Evolutionary conservation across 1,140 invertebrate genomes (phyloP).

Genomic region (Drosophila ercepeae): DNA sequence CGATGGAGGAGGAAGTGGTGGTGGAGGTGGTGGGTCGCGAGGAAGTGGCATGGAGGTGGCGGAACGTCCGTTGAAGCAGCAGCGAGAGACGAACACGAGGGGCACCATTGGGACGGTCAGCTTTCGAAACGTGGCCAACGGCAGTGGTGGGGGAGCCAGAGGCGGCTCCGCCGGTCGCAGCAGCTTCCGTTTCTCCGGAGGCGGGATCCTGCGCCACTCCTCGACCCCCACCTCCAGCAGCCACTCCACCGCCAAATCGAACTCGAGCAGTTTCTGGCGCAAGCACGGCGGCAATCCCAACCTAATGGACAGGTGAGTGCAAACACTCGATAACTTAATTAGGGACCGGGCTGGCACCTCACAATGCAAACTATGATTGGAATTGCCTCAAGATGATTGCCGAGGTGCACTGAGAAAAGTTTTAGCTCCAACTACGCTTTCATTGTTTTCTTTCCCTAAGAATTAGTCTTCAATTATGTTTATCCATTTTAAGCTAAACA

Average conservation of each 20-base stretch:
- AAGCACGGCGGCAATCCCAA: slow-evolving; percentile 76
- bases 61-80: slow-evolving; percentile 57
- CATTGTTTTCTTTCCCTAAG: no score
- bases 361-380: slow-evolving; percentile 17
- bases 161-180: slow-evolving; percentile 38
- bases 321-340: slow-evolving; percentile 43
- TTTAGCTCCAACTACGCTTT: not conserved
- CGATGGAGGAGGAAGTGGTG: slow-evolving; percentile 6
- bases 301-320: slow-evolving; percentile 75
- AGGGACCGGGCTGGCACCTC: not conserved
- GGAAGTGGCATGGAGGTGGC: slow-evolving; percentile 24
- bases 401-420: not conserved
- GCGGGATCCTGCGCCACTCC: slow-evolving; percentile 70
- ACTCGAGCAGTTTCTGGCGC: slow-evolving; percentile 67
- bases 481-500: no score
- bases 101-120: slow-evolving; percentile 49
- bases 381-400: not conserved
- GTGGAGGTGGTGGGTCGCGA: not conserved
- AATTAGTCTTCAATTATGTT: no score
- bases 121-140: slow-evolving; percentile 55
- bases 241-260: slow-evolving; percentile 36
- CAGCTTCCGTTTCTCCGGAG: slow-evolving; percentile 64
- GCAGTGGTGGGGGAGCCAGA: slow-evolving; percentile 20
- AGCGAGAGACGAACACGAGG: slow-evolving; percentile 36
- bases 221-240: slow-evolving; percentile 42